phyloP scores from a whole-genome alignment of 1,140 invertebrate genomes.

The Conus betulinus region DNA sequence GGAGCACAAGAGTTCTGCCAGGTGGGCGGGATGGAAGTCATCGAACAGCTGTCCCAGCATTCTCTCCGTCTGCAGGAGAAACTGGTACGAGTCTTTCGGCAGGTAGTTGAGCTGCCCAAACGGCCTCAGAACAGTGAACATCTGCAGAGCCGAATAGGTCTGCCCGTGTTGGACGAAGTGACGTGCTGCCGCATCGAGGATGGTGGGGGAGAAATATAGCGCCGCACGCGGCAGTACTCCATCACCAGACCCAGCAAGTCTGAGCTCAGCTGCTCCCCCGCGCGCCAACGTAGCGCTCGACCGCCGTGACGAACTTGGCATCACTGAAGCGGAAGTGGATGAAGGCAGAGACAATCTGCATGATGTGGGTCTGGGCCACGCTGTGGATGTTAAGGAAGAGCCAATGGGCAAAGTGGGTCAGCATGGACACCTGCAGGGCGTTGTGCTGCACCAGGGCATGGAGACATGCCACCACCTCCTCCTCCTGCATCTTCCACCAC shows the following conservation, averaged over 20 bases:
- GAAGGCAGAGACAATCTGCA: conserved; percentile 77
- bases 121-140: conserved; percentile 80
- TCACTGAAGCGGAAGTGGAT: conserved; percentile 62
- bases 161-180: conserved; percentile 79
- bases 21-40: conserved; percentile 80
- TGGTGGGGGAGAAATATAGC: conserved; percentile 78
- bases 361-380: conserved; percentile 79
- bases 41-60: conserved; percentile 80
- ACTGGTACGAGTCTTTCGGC: conserved; percentile 65
- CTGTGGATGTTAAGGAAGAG: conserved; percentile 80
- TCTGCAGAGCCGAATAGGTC: conserved; percentile 77
- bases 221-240: conserved; percentile 81
- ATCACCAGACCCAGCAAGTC: conserved; percentile 80
- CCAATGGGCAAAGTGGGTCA: conserved; percentile 80
- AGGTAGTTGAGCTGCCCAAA: conserved; percentile 82
- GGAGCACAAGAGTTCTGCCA: conserved; percentile 81
- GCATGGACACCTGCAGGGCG: conserved; percentile 73
- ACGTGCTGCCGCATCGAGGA: conserved; percentile 80
- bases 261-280: conserved; percentile 75
- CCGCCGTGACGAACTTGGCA: conserved; percentile 77
- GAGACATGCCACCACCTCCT: conserved; percentile 80
- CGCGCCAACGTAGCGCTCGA: conserved; percentile 81
- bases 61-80: conserved; percentile 72
- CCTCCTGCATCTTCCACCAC: conserved; percentile 80
- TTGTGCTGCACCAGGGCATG: conserved; percentile 71